Percentiles rank a stretch among this genome's conserved stretches.
Evolutionary conservation across 2,888 invertebrate genomes (phyloP).

Genomic region (Fragum whitleyi): DNA sequence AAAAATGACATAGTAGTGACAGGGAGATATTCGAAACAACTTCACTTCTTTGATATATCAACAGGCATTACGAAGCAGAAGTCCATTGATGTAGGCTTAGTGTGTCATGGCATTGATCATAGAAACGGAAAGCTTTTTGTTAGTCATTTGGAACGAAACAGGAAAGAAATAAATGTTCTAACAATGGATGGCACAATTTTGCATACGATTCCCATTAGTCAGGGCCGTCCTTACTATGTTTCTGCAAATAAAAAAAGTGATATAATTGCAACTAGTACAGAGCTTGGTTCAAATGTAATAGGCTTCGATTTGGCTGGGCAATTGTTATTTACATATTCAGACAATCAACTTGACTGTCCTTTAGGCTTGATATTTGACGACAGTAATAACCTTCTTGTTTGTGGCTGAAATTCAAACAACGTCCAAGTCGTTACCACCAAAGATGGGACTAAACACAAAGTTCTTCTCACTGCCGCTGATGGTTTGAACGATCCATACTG

Average conservation of each 20-base stretch:
- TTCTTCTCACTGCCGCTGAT: neutral
- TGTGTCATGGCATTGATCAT: neutral
- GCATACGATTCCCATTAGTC: neutral
- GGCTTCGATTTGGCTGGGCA: neutral
- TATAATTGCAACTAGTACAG: neutral
- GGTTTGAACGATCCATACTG: neutral
- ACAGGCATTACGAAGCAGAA: neutral
- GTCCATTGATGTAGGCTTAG: neutral
- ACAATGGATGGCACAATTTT: neutral
- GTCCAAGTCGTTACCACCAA: neutral
- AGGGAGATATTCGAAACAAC: neutral
- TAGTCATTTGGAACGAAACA: neutral
- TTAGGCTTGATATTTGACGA: neutral
- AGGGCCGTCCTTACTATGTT: neutral
- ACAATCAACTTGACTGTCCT: neutral
- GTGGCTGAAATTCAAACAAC: neutral
- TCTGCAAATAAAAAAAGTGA: neutral
- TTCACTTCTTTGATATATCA: neutral
- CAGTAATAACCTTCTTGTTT: neutral
- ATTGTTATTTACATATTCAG: neutral
- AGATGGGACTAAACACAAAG: slow-evolving; percentile 5
- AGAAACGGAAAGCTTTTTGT: neutral
- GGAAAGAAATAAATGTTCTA: neutral
- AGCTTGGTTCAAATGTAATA: neutral
- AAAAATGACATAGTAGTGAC: neutral